Conservation (phyloP, 2,113 vertebrate species). For the Bubo blakistoni region DNA sequence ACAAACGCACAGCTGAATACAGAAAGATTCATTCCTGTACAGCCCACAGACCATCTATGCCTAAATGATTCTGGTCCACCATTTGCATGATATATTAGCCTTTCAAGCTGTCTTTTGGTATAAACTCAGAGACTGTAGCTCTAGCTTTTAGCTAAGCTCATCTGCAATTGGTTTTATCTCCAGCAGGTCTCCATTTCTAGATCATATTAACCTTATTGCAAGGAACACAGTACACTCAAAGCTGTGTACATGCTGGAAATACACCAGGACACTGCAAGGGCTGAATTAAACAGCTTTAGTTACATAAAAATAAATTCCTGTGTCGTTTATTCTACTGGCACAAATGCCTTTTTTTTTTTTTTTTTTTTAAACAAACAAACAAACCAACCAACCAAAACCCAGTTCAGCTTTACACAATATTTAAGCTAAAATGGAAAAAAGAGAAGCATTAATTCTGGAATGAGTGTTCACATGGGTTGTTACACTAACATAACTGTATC, state of each 20-base stretch:
- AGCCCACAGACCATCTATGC: conserved; percentile 30
- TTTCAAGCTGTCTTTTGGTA: conserved; percentile 46
- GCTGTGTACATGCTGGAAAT: neutral
- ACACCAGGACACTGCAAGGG: neutral
- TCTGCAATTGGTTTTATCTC: conserved; percentile 6
- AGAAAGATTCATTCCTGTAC: conserved; percentile 2
- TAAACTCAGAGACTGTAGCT: neutral
- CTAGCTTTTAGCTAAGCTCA: conserved; percentile 18
- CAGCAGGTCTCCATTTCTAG: neutral
- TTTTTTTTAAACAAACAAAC: no score
- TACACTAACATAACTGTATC: neutral
- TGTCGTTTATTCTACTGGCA: accelerated
- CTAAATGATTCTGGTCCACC: conserved; percentile 19
- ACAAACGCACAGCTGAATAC: neutral
- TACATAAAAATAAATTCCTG: neutral
- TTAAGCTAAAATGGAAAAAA: neutral
- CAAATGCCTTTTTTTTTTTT: neutral
- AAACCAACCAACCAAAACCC: neutral
- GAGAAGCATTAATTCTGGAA: neutral
- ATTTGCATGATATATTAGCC: conserved; percentile 56
- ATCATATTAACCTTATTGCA: neutral
- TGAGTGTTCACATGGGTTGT: neutral
- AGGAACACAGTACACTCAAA: neutral
- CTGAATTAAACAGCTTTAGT: neutral
- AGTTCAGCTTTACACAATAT: neutral